Percentiles rank a stretch among this genome's conserved stretches.
phyloP scores from a whole-genome alignment of 1,140 invertebrate species.

The Homalodisca vitripennis region DNA sequence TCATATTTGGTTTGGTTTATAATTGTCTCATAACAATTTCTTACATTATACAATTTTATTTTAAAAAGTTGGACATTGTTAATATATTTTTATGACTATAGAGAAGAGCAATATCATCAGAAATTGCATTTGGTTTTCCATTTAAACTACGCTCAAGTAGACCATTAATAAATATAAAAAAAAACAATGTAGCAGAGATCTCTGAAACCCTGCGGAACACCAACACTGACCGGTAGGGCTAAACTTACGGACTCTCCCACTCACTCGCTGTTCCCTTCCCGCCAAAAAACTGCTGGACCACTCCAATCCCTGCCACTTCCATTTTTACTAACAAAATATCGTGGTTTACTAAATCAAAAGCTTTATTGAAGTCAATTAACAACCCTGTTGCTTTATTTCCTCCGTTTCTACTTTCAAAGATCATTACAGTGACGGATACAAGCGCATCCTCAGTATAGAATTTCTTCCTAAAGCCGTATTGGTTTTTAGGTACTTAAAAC shows the following conservation, averaged over 20 bases:
- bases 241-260: not conserved
- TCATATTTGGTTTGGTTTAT: too few species aligned
- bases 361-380: slow-evolving; percentile 25
- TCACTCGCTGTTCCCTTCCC: not conserved
- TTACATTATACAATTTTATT: too few species aligned
- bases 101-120: not conserved
- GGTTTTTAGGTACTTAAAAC: slow-evolving; percentile 11
- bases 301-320: not conserved
- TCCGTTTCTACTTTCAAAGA: slow-evolving; percentile 9
- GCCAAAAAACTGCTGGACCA: slow-evolving; percentile 26
- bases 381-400: slow-evolving; percentile 21
- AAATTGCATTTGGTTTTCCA: not conserved
- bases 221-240: not conserved
- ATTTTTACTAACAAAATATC: slow-evolving; percentile 19
- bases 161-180: not conserved
- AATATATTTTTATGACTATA: not conserved
- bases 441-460: slow-evolving; percentile 16
- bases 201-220: not conserved
- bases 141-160: too few species aligned
- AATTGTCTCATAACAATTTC: too few species aligned
- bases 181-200: not conserved
- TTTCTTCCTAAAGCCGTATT: slow-evolving; percentile 30
- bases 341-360: slow-evolving; percentile 26
- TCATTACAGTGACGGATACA: slow-evolving; percentile 6
- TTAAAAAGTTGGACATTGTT: not conserved